Evolutionary conservation across 2,797 vertebrate species (phyloP).

Genomic region (Melanotaenia parkinsoni): DNA sequence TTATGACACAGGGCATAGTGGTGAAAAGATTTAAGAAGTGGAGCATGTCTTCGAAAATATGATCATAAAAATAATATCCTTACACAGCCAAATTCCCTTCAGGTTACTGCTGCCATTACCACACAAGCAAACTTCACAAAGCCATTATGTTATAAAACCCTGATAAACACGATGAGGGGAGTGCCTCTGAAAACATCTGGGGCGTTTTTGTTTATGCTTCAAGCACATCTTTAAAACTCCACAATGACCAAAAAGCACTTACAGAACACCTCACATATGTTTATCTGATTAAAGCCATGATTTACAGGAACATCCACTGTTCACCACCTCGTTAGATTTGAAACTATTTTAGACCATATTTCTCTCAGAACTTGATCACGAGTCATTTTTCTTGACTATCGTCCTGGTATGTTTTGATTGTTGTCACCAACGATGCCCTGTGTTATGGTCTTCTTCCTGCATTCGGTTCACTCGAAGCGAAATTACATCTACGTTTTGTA

Average conservation of each 20-base stretch:
- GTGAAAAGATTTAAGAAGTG: slow-evolving; percentile 70
- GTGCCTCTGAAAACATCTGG: slow-evolving; percentile 44
- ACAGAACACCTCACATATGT: slow-evolving; percentile 2
- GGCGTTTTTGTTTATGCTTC: slow-evolving; percentile 54
- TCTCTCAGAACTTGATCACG: no score
- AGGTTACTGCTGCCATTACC: slow-evolving; percentile 63
- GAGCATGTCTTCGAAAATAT: slow-evolving; percentile 64
- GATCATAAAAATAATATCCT: slow-evolving; percentile 66
- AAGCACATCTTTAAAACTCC: slow-evolving; percentile 35
- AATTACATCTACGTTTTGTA: no score
- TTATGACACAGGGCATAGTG: slow-evolving; percentile 64
- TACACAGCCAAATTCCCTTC: slow-evolving; percentile 48
- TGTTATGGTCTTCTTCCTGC: no score
- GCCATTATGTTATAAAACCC: slow-evolving; percentile 46
- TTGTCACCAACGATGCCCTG: no score
- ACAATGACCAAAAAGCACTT: slow-evolving; percentile 25
- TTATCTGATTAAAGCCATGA: not conserved
- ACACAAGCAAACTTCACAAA: slow-evolving; percentile 53
- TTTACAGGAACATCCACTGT: not conserved
- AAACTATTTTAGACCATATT: not conserved
- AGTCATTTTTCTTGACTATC: no score
- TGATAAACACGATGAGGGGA: slow-evolving; percentile 49
- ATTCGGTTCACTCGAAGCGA: no score
- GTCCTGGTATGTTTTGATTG: no score
- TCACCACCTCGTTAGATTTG: not conserved